These are phyloP conservation scores for Drosophila lacteicornis DNA, from an alignment of 1,140 invertebrate genomes.

Conservation along the genomic window DNA sequence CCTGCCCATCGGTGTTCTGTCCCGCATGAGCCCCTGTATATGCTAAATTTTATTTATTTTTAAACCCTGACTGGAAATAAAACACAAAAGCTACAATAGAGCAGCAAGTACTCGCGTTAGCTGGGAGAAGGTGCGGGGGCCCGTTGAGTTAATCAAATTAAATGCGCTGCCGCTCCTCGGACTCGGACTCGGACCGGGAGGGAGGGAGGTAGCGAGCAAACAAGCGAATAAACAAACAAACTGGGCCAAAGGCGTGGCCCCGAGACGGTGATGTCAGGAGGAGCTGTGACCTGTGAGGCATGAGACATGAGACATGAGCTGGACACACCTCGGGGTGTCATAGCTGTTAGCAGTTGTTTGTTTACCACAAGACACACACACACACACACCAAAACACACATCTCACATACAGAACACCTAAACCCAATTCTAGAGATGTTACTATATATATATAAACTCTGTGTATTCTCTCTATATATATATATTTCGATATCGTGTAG, in stretches of 20 bases:
- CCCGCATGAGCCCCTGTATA: constrained; percentile 23
- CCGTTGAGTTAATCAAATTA: constrained; percentile 81
- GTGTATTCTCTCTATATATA: constrained; percentile 46
- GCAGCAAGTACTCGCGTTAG: constrained; percentile 68
- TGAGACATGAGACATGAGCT: constrained; percentile 25
- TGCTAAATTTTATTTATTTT: constrained; percentile 9
- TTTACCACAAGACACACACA: constrained; percentile 44
- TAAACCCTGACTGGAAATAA: constrained; percentile 44
- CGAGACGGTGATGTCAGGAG: constrained; percentile 72
- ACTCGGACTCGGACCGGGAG: constrained; percentile 4
- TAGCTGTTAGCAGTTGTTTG: constrained; percentile 71
- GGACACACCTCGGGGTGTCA: constrained; percentile 75
- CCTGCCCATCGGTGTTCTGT: constrained; percentile 24
- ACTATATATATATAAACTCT: constrained; percentile 60
- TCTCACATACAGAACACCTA: constrained; percentile 17
- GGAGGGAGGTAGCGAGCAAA: constrained; percentile 20
- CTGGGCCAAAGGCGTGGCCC: constrained; percentile 68
- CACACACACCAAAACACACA: constrained; percentile 18
- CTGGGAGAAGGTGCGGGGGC: background rate
- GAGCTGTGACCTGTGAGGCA: constrained; percentile 5
- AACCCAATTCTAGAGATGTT: constrained; percentile 25
- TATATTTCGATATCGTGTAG: constrained; percentile 62
- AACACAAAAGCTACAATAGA: constrained; percentile 60
- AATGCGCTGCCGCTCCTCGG: constrained; percentile 70
- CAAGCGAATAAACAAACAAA: constrained; percentile 33